phyloP scores from a whole-genome alignment of 2,797 vertebrate genomes.

The Sebastes taczanowskii region DNA sequence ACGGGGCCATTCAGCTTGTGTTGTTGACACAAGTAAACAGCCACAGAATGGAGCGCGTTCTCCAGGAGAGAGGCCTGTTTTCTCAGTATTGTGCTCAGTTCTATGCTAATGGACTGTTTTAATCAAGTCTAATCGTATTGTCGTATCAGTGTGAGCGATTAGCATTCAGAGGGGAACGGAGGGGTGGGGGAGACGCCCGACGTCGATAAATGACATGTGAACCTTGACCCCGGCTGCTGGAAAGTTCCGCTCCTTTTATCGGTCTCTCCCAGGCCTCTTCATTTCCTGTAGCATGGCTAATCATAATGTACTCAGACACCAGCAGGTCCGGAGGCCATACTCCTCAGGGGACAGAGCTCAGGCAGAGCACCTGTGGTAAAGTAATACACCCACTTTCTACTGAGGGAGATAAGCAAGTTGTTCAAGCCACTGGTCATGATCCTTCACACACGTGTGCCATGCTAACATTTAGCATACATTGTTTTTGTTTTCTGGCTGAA shows the following conservation, averaged over 20 bases:
- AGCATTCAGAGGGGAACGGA: conserved; percentile 49
- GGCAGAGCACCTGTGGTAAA: conserved; percentile 7
- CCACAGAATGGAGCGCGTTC: not conserved
- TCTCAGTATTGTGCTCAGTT: conserved; percentile 27
- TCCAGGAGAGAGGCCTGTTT: not conserved
- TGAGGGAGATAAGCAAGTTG: not conserved
- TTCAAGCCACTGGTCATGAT: not conserved
- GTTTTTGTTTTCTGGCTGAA: not conserved
- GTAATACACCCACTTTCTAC: not conserved
- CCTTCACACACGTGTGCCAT: not conserved
- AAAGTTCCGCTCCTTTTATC: conserved; percentile 49
- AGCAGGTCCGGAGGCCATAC: not conserved
- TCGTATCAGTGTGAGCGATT: conserved; percentile 44
- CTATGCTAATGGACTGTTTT: conserved; percentile 70
- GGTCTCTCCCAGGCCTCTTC: conserved; percentile 23
- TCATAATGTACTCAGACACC: conserved; percentile 30
- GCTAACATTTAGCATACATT: not conserved
- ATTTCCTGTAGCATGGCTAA: conserved; percentile 49
- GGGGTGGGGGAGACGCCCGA: conserved; percentile 39
- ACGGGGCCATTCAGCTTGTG: not conserved
- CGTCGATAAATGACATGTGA: conserved; percentile 64
- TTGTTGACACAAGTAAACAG: conserved; percentile 3
- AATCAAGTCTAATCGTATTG: conserved; percentile 65
- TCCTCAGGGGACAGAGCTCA: not conserved
- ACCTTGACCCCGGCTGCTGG: conserved; percentile 49